A percentile compares a stretch with the other conserved stretches of the same genome.
These are phyloP conservation scores for Micromys minutus DNA, from an alignment of 2,113 vertebrate genomes.

Conservation along the genomic window DNA sequence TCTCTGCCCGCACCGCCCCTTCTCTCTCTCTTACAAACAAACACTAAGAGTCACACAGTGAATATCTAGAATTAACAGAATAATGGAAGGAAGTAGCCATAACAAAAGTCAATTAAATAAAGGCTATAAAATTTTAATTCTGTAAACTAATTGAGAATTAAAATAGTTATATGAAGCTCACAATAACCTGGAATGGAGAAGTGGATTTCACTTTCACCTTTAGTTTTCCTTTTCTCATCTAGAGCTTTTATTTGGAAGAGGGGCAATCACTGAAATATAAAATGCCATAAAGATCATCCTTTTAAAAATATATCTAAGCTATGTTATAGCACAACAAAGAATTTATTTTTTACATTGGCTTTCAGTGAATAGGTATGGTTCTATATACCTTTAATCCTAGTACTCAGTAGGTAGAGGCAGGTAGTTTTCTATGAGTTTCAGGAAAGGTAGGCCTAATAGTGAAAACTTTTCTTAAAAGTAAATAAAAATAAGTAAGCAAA, in stretches of 20 bases:
- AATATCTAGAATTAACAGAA: neutral
- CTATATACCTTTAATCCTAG: neutral
- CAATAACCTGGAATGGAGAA: neutral
- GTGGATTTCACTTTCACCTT: neutral
- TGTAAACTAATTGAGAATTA: constrained; percentile 8
- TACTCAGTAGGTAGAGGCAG: neutral
- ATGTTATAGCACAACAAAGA: neutral
- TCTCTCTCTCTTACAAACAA: neutral
- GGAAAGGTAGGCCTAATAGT: neutral
- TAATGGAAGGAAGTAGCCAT: neutral
- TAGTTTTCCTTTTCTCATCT: neutral
- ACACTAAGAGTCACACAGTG: neutral
- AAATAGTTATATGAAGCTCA: neutral
- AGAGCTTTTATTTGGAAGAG: neutral
- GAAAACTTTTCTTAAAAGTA: neutral
- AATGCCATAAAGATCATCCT: neutral
- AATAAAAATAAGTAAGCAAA: neutral
- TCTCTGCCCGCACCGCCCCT: neutral
- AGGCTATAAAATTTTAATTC: constrained; percentile 4
- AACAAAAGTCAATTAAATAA: constrained; percentile 33
- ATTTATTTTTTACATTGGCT: neutral
- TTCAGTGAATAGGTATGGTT: neutral
- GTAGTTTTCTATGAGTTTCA: neutral
- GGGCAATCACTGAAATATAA: neutral
- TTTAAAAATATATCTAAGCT: neutral